Percentiles rank a stretch among this genome's conserved stretches.
These are phyloP conservation scores for Nerophis ophidion DNA, from an alignment of 2,113 vertebrate species.

Conservation along the genomic window DNA sequence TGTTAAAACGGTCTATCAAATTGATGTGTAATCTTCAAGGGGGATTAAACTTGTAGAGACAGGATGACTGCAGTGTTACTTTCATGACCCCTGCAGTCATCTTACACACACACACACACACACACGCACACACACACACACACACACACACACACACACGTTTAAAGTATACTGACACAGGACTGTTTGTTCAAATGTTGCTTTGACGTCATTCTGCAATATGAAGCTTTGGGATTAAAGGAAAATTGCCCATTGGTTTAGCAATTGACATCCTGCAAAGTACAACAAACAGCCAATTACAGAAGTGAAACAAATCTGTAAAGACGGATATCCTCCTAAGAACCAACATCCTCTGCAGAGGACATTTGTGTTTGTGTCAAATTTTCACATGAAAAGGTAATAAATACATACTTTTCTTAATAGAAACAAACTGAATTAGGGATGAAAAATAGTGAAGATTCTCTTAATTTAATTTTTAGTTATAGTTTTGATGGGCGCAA, in stretches of 20 bases:
- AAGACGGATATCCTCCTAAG: no score
- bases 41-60: constrained; percentile 43
- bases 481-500: no score
- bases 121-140: not conserved
- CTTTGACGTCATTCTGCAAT: constrained; percentile 11
- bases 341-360: no score
- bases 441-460: no score
- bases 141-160: constrained; percentile 4
- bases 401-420: no score
- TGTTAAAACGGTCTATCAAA: constrained; percentile 41
- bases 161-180: constrained; percentile 15
- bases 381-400: no score
- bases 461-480: no score
- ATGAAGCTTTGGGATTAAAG: not conserved
- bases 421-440: no score
- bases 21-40: constrained; percentile 48
- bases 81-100: constrained; percentile 4
- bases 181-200: constrained; percentile 7
- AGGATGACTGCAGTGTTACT: not conserved
- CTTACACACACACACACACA: not conserved
- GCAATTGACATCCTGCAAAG: not conserved
- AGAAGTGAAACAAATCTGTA: no score
- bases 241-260: not conserved
- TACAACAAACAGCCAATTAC: no score
- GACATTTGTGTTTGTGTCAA: no score